Base-by-base conservation (phyloP, 2,797 vertebrate species). In the Rhabdomys pumilio region DNA sequence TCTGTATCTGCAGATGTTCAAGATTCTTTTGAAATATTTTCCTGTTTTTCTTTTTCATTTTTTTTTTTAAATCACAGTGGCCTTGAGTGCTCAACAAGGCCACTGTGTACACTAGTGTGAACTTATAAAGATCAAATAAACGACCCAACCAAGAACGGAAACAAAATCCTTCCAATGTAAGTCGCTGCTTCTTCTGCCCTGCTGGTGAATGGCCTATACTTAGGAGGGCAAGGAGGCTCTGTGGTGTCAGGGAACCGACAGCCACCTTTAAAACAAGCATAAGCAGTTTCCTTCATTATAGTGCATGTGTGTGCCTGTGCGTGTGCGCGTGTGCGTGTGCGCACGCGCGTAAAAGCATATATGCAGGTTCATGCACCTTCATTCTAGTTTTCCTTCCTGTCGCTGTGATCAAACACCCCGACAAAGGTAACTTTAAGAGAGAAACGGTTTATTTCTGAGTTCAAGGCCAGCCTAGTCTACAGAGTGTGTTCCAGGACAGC, bases 11-110 rank as follows among this genome's bases (percentile, higher is more conserved):
- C 17, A 34, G 75, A 79, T 65, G 61, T 47, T 57, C 84, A 94
- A 80, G 82, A 87, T 38, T 72, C 73, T 77, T 89, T 65, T 55
- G 59, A 63, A 67, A 79, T 83, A 29, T 38, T 73, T 77, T 80
- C 50, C 90, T 57, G 1, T 7, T 31, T 38, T 38, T 72, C 9
- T 72, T 38, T 38, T 38, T 72, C n/a, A 72, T 9, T 20, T n/a
- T 72, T n/a, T 72, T 38, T 72, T 20, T 13, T 2, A 13, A 13
- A 31, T 22, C 34, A 65, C 31, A 79, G 3, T 81, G 67, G 59
- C 69, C 29, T 41, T 55, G n/a, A 76, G 38, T 50, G 24, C 29
- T 92, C 61, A 65, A 75, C 17, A 55, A 88, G n/a, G 20, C 34
- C 38, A 9, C 57, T 82, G 53, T 4, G 19, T 38, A 26, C n/a